These are phyloP conservation scores for Epinephelus lanceolatus DNA, from an alignment of 2,113 vertebrate species.

Conservation along the genomic window DNA sequence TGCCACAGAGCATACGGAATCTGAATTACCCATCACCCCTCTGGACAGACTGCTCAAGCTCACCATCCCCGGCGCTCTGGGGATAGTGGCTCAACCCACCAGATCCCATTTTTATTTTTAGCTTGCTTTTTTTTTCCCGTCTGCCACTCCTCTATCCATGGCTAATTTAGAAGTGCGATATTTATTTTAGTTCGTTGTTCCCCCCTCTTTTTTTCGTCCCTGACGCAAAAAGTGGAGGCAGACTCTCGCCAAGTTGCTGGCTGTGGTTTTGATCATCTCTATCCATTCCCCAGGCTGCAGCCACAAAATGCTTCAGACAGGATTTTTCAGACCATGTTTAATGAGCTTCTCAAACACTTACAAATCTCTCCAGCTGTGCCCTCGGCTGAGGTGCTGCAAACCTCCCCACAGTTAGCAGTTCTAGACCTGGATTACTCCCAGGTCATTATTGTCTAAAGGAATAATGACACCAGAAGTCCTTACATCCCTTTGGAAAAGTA, in stretches of 20 bases:
- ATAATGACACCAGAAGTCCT: constrained; percentile 34
- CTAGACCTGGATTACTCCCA: constrained; percentile 16
- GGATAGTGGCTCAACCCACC: constrained; percentile 62
- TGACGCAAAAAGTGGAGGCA: constrained; percentile 1
- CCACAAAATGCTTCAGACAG: constrained; percentile 48
- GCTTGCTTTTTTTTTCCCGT: constrained; percentile 28
- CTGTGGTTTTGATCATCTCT: constrained; percentile 60
- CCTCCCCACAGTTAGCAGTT: constrained; percentile 32
- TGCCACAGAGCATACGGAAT: constrained; percentile 79
- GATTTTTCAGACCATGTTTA: constrained; percentile 56
- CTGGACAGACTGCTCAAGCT: constrained; percentile 68
- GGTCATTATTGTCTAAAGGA: constrained; percentile 5
- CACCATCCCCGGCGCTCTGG: constrained; percentile 65
- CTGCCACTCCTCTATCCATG: constrained; percentile 46
- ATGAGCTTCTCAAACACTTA: constrained; percentile 66
- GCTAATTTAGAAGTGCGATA: constrained; percentile 56
- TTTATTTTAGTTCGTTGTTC: constrained; percentile 29
- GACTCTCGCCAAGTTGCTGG: constrained; percentile 30
- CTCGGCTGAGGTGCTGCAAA: constrained; percentile 20
- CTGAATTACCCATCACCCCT: constrained; percentile 74
- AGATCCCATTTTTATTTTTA: constrained; percentile 72
- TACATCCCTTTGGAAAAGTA: constrained; percentile 9
- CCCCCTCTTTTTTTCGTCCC: background rate
- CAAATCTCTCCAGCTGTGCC: constrained; percentile 60
- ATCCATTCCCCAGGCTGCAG: constrained; percentile 48